phyloP scores from a whole-genome alignment of 2,888 invertebrate species.

The Chymomyza fuscimana region DNA sequence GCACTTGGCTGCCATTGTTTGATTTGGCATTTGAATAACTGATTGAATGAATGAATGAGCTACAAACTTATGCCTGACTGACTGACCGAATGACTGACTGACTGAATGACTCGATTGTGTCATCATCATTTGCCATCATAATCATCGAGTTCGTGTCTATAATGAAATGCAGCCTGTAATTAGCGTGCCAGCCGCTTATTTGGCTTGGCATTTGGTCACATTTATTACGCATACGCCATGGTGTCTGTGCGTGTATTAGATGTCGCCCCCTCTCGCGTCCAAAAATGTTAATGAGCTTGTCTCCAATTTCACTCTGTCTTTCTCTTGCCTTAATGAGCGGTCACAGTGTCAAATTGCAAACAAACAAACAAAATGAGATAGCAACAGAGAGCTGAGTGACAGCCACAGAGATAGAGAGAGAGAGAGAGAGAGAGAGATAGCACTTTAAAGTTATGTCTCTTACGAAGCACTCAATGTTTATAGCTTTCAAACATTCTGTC shows the following conservation, averaged over 20 bases:
- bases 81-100: constrained; percentile 34
- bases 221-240: constrained; percentile 7
- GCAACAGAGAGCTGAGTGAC: neutral
- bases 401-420: neutral
- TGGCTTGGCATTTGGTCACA: neutral
- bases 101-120: neutral
- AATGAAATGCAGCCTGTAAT: neutral
- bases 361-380: neutral
- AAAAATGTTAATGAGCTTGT: constrained; percentile 5
- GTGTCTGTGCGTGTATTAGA: neutral
- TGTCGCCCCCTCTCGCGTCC: neutral
- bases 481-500: neutral
- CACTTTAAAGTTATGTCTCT: neutral
- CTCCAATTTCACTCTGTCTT: neutral
- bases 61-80: constrained; percentile 19
- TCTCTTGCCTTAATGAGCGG: neutral
- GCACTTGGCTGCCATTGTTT: constrained; percentile 38
- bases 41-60: constrained; percentile 34
- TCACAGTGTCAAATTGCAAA: neutral
- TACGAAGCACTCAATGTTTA: neutral
- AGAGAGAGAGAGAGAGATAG: neutral
- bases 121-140: neutral
- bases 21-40: constrained; percentile 33
- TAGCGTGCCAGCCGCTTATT: neutral
- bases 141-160: neutral